These are phyloP conservation scores for Heteromormyrus szaboi DNA, from an alignment of 2,797 vertebrate genomes.

Conservation along the genomic window DNA sequence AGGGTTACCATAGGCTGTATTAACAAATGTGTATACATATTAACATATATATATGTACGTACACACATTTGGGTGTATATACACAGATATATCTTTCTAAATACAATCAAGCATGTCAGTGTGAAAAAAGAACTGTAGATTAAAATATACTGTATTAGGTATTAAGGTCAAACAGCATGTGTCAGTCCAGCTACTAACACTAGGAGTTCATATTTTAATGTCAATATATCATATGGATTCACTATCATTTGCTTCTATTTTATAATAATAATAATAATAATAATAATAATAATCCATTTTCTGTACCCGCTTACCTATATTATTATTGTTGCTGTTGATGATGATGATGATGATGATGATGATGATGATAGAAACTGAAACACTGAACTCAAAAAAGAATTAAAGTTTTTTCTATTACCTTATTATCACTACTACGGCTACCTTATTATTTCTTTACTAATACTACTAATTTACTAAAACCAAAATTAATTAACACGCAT, in stretches of 20 bases:
- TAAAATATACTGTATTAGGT: not conserved
- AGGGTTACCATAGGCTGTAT: not conserved
- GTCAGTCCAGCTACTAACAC: not conserved
- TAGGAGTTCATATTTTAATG: not conserved
- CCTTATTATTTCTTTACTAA: not conserved
- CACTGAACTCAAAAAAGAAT: not conserved
- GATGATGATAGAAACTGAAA: not conserved
- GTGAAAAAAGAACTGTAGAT: not conserved
- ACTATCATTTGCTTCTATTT: not conserved
- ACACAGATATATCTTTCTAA: not conserved
- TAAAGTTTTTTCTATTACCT: not conserved
- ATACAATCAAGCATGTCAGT: not conserved
- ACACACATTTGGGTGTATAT: not conserved
- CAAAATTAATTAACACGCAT: not conserved
- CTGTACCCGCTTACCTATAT: not conserved
- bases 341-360: not conserved
- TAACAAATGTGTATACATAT: not conserved
- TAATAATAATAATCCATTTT: not conserved
- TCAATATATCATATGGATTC: not conserved
- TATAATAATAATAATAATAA: too few species aligned
- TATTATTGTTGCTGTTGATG: not conserved
- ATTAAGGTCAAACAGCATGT: not conserved
- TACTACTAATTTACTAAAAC: not conserved
- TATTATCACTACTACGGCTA: not conserved
- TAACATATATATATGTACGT: not conserved